These are phyloP conservation scores for Pristionchus maxplancki DNA, from an alignment of 2,888 invertebrate species.

Conservation along the genomic window DNA sequence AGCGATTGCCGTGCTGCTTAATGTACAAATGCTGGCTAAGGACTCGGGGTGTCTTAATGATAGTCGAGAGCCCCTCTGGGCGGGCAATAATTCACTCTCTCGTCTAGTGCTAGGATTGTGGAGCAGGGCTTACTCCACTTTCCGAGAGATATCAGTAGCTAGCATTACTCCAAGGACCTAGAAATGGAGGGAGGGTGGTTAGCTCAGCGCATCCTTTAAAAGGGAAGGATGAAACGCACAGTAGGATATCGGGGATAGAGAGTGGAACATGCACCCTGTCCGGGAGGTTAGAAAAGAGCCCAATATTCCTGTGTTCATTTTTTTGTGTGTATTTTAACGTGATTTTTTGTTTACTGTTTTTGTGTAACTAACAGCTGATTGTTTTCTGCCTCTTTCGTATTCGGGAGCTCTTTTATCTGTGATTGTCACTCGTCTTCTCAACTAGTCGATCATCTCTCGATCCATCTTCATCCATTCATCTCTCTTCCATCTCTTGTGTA, in stretches of 20 bases:
- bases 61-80: background rate
- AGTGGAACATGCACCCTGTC: background rate
- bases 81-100: constrained; percentile 25
- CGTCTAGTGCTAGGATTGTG: background rate
- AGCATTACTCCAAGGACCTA: background rate
- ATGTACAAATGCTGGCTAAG: background rate
- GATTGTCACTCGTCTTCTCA: background rate
- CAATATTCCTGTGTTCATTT: background rate
- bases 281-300: background rate
- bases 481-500: constrained; percentile 8
- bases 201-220: background rate
- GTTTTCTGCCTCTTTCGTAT: background rate
- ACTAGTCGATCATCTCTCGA: background rate
- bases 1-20: background rate
- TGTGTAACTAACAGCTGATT: constrained; percentile 27
- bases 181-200: background rate
- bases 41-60: background rate
- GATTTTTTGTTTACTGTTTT: background rate
- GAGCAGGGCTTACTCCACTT: background rate
- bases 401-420: constrained; percentile 24
- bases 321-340: background rate
- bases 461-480: constrained; percentile 37
- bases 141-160: constrained; percentile 8
- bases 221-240: background rate
- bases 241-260: background rate